phyloP scores from a whole-genome alignment of 2,888 invertebrate species.

The Eilema griseolum region DNA sequence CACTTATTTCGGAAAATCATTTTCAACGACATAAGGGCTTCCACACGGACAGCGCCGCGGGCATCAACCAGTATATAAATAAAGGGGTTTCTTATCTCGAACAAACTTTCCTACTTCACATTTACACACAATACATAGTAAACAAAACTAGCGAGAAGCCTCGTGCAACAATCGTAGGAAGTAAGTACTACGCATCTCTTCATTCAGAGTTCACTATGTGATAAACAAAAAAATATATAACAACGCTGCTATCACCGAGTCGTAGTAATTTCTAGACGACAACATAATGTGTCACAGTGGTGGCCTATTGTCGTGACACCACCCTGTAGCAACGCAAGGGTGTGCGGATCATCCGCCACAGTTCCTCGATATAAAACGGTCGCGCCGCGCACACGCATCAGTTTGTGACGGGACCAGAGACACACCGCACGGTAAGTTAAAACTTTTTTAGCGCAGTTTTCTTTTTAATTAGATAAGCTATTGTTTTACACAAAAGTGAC shows the following conservation, averaged over 20 bases:
- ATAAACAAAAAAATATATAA: constrained; percentile 2
- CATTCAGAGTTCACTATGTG: constrained; percentile 4
- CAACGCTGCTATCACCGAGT: background rate
- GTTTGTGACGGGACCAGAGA: constrained; percentile 76
- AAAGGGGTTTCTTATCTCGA: background rate
- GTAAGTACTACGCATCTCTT: background rate
- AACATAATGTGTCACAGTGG: constrained; percentile 6
- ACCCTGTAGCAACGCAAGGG: constrained; percentile 56
- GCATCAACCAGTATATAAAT: background rate
- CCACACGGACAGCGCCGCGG: background rate
- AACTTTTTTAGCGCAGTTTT: constrained; percentile 27
- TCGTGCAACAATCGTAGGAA: constrained; percentile 14
- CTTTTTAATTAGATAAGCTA: constrained; percentile 20
- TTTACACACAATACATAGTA: background rate
- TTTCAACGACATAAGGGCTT: background rate
- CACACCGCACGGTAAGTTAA: constrained; percentile 72
- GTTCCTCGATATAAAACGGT: constrained; percentile 80
- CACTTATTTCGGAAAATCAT: background rate
- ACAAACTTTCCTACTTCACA: background rate
- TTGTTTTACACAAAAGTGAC: constrained; percentile 1
- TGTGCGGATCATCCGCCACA: constrained; percentile 56
- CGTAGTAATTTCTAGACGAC: constrained; percentile 24
- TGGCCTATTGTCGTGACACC: constrained; percentile 22
- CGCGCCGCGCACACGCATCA: constrained; percentile 73
- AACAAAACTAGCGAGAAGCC: background rate